Base-by-base conservation (phyloP, 1,140 invertebrate genomes). In the Drosophila athabasca region DNA sequence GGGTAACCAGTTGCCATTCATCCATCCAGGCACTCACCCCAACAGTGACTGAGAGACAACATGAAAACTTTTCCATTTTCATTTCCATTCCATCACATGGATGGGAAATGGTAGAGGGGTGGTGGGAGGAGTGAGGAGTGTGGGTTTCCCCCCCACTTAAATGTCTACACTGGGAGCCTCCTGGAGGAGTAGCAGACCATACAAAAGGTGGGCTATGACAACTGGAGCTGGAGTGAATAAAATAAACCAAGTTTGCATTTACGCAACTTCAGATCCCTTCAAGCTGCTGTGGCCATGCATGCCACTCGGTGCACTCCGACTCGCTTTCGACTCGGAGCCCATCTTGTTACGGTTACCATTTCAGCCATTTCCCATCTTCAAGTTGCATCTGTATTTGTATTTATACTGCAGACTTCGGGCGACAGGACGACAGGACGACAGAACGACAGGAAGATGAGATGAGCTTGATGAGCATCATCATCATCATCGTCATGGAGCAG, bases 51-150 rank as follows among this genome's bases (percentile, higher is more conserved):
- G 45, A 52, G 49, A 50, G 64, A 61, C 52, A 58, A 52, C 19
- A 22, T 26, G 67, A 70, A 75, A 76, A 75, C 61, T 75, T 75
- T 75, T 74, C 61, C 70, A 75, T 85, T 85, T 82, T 69, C 68
- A 85, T 85, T 84, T 87, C 64, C 78, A 82, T 85, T 87, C 72
- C 82, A 64, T 78, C 58, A 82, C 68, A 31, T 44, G 19, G 6
- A 22, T 22, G 11, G 26, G 3, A 13, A 8, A 17, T 26, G 17
- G 22, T 2, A 9, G 13, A 6, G 3, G 15, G n/a, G 13, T 26
- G 7, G 8, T 4, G 4, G 11, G 9, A 6, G 29, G 46, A 22
- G 46, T 48, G 19, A 3, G 17, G 17, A 9, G 1, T 17, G 9
- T 11, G 6, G 51, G 31, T 13, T 29, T 39, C 6, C 15, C 48